phyloP scores from a whole-genome alignment of 2,888 invertebrate genomes.

The Aplocera efformata region DNA sequence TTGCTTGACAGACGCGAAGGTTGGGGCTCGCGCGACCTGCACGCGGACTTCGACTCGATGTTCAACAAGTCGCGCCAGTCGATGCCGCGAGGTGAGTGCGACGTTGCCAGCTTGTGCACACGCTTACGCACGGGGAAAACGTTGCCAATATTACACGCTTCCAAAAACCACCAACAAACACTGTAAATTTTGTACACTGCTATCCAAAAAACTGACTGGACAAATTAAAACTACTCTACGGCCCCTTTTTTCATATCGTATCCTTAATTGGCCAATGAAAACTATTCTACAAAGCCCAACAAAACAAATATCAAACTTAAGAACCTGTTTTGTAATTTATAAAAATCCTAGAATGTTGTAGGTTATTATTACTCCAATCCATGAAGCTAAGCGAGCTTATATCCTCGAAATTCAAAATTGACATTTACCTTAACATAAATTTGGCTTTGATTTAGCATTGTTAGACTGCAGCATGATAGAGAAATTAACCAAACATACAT shows the following conservation, averaged over 20 bases:
- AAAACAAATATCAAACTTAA: too few species aligned
- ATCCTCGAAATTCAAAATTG: conserved; percentile 23
- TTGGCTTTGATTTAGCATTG: conserved; percentile 25
- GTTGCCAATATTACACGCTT: conserved; percentile 56
- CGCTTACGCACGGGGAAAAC: conserved; percentile 58
- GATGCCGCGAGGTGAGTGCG: conserved; percentile 85
- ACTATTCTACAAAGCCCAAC: too few species aligned
- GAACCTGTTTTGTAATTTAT: too few species aligned
- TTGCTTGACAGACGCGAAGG: conserved; percentile 66
- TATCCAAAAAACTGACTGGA: too few species aligned
- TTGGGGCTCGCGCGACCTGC: conserved; percentile 84
- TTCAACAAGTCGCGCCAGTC: conserved; percentile 81
- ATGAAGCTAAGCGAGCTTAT: too few species aligned
- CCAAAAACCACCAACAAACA: conserved; percentile 25
- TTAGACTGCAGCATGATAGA: conserved; percentile 26
- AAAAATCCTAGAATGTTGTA: too few species aligned
- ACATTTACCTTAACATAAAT: conserved; percentile 10
- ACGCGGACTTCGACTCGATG: conserved; percentile 87
- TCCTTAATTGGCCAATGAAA: too few species aligned
- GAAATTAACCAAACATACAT: conserved; percentile 12
- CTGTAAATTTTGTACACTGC: conserved; percentile 13
- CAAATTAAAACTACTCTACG: too few species aligned
- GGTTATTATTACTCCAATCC: too few species aligned
- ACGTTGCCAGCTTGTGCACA: conserved; percentile 31
- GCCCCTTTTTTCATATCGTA: too few species aligned